phyloP scores from a whole-genome alignment of 1,140 invertebrate species.

The Cylas formicarius region DNA sequence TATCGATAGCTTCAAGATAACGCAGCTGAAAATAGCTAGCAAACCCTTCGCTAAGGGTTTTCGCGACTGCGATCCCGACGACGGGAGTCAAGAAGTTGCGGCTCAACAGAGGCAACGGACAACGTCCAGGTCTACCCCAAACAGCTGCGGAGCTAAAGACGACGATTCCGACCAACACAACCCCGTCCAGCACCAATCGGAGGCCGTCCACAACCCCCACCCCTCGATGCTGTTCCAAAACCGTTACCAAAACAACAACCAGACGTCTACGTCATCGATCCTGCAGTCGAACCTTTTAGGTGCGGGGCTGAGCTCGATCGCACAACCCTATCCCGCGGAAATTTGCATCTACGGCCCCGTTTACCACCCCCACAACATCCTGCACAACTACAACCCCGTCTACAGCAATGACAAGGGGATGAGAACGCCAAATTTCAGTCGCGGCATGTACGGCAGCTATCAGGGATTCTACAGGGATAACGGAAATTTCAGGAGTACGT shows the following conservation, averaged over 20 bases:
- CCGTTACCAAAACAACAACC: constrained; percentile 30
- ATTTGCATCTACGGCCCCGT: constrained; percentile 40
- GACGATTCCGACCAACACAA: constrained; percentile 24
- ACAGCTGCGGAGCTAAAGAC: constrained; percentile 28
- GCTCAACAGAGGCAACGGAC: constrained; percentile 23
- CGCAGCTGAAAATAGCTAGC: constrained; percentile 88
- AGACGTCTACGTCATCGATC: constrained; percentile 20
- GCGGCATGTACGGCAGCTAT: constrained; percentile 36
- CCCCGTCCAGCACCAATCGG: constrained; percentile 9
- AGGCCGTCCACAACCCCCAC: constrained; percentile 20
- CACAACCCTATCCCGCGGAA: constrained; percentile 38
- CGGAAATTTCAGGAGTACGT: constrained; percentile 28
- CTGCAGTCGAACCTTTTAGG: constrained; percentile 32
- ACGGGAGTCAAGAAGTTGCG: constrained; percentile 53
- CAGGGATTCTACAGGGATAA: constrained; percentile 35
- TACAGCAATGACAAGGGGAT: constrained; percentile 37
- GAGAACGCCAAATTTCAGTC: constrained; percentile 30
- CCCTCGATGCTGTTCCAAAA: constrained; percentile 26
- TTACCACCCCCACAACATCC: constrained; percentile 39
- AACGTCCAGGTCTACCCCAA: constrained; percentile 32
- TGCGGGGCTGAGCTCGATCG: constrained; percentile 30
- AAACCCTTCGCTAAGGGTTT: constrained; percentile 94
- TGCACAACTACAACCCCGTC: constrained; percentile 39
- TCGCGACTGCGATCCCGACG: constrained; percentile 90
- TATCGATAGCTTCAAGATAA: constrained; percentile 81